Evolutionary conservation across 2,113 vertebrate genomes (phyloP), one percentile per base, ranked within the genome.

Genomic region (Xerus inauris): DNA sequence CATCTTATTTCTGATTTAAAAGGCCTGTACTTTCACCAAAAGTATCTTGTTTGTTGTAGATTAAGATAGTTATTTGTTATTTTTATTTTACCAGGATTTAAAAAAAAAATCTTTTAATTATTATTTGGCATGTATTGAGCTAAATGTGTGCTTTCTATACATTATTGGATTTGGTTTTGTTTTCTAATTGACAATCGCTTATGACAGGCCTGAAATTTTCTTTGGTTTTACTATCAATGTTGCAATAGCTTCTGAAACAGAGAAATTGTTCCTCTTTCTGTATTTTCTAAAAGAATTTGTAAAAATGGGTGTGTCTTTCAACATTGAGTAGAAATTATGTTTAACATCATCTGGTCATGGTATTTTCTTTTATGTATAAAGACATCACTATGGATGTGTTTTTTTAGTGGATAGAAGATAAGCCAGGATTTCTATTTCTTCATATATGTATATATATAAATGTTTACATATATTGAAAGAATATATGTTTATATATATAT

Each of bases 391-490:
- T 86, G 62, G 19, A 73, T 57, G 54, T 90, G n/a, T n/a, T 35
- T 62, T 89, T 85, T 80, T 81, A 89, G 42, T 82, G 49, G 54
- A 77, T 59, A 86, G 17, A 51, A 40, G 45, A 84, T 13, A 87
- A 90, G 4, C 76, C 7, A 67, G 69, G n/a, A 38, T 93, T 93
- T 95, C n/a, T 76, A 67, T 75, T 89, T 95, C 30, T 94, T 75
- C 72, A 45, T 49, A 57, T 89, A 8, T 90, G 40, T 88, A 32
- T 49, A n/a, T n/a, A n/a, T n/a, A n/a, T n/a, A n/a, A 49, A 49
- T 67, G 62, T 73, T 71, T 65, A 81, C 40, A 81, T 73, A 65
- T 73, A 73, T 89, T 72, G 40, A 51, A 84, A 89, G 45, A 40
- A 47, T n/a, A 8, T 90, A 38, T 88, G 32, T 47, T 49, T 65